Evolutionary conservation across 2,888 invertebrate species (phyloP).

Genomic region (Stratiomys singularior): DNA sequence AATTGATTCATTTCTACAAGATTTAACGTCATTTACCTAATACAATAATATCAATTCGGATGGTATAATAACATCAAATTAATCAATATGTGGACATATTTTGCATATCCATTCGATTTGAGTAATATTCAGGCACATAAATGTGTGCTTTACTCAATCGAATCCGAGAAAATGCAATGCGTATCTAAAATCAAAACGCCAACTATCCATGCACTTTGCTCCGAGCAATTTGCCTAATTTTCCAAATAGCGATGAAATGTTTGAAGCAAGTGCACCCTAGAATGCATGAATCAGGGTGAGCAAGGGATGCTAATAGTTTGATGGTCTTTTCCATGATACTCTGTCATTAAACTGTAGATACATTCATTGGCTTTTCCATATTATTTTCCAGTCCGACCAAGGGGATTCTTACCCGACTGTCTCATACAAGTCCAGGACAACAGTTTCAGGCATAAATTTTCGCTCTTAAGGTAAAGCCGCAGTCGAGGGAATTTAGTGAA

Average conservation of each 20-base stretch:
- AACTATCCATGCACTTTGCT: conserved; percentile 42
- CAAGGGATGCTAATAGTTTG: conserved; percentile 29
- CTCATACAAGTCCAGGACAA: not conserved
- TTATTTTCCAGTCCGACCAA: conserved; percentile 12
- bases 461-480: too few species aligned
- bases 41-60: too few species aligned
- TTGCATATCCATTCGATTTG: conserved; percentile 35
- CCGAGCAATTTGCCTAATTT: not conserved
- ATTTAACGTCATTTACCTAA: too few species aligned
- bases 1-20: too few species aligned
- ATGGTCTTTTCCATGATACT: conserved; percentile 26
- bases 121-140: not conserved
- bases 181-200: conserved; percentile 36
- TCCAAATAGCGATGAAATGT: not conserved
- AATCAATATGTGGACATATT: conserved; percentile 12
- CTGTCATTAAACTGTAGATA: conserved; percentile 9
- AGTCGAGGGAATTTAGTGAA: too few species aligned
- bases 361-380: not conserved
- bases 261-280: conserved; percentile 39
- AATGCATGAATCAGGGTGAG: conserved; percentile 26
- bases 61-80: too few species aligned
- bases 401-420: conserved; percentile 16
- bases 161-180: not conserved
- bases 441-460: too few species aligned
- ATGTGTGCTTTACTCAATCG: conserved; percentile 2